Base-by-base conservation (phyloP, 2,797 vertebrate species). In the Dermochelys coriacea region DNA sequence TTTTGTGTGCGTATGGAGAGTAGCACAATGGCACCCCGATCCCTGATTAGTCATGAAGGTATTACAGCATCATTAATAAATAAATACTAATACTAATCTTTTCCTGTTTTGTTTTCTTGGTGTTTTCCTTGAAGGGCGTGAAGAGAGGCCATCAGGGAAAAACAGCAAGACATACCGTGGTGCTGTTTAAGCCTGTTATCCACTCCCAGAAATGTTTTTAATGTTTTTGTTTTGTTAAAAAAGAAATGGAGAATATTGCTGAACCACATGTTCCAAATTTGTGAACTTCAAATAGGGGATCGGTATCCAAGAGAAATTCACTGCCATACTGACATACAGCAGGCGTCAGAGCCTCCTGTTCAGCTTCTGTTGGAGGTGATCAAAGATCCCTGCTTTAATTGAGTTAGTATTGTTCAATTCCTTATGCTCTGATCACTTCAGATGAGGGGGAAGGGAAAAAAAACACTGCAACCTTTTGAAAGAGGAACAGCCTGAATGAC, bases 261-360 rank as follows among this genome's bases (percentile, higher is more conserved):
- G 82, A 85, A 84, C 86, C 37, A 88, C 9, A 21, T 0, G 0
- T 87, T 94, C 80, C 84, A 94, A 80, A 89, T n/a, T n/a, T 34
- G 45, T 80, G 87, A 85, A 82, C 84, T 95, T 95, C n/a, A 85
- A 93, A 54, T 52, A 79, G 84, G 12, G 10, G 94, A 41, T 88
- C 37, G 12, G 59, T 82, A 92, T 84, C 57, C 0, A 0, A 2
- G 2, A 95, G 59, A 25, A 5, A 94, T 9, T 89, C 5, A 16
- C 50, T 79, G 87, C 31, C 18, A 31, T 45, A 80, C n/a, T 23
- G 71, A 95, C 89, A 71, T 0, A 1, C 31, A 93, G 79, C 83
- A 92, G 37, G 79, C 82, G 89, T 92, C 54, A 85, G 34, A 87
- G 54, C 61, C 52, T 80, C 49, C 52, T 82, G 6, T 85, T 90